Evolutionary conservation across 2,797 vertebrate genomes (phyloP), one percentile per base, ranked within the genome.

Genomic region (Cossypha dichroa): DNA sequence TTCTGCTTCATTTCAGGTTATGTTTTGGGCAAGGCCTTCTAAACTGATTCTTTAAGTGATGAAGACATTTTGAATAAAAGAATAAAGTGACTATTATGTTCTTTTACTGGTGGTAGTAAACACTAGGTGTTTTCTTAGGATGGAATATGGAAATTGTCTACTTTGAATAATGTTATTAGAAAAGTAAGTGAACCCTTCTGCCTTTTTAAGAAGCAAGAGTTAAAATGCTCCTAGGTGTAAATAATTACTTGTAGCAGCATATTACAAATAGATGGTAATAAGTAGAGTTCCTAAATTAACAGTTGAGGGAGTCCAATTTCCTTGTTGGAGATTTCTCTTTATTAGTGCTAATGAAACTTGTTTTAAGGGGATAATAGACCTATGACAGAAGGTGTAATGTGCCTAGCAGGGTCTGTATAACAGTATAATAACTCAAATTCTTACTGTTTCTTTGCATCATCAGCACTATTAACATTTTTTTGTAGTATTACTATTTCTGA

Each of bases 241-340:
- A 85, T 84, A 93, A 94, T 96, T 95, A 92, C 52, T 86, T 75
- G 46, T 3, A 95, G 55, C 94, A 95, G 92, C 95, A 62, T 89
- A 95, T 74, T 93, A 60, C 80, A 83, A 96, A 82, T 88, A 93
- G 63, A 92, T 95, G 88, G 28, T 93, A 94, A 92, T 93, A 75
- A 88, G 46, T 23, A 52, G 46, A 51, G 66, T 79, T 90, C 48
- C 56, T 88, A 87, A 95, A 96, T 96, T 97, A 87, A 55, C 72
- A 68, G 80, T 58, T 85, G 78, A 88, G 40, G 34, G 56, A 94
- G 69, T 80, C 60, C 82, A 97, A 95, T 95, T 97, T 96, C 95
- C 95, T 92, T 77, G 22, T 69, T 95, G 63, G 56, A 62, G 48
- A 34, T 55, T 91, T 75, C 41, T 94, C 85, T 80, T 82, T 86